Evolutionary conservation across 2,888 invertebrate genomes (phyloP).

Genomic region (Notodonta ziczac): DNA sequence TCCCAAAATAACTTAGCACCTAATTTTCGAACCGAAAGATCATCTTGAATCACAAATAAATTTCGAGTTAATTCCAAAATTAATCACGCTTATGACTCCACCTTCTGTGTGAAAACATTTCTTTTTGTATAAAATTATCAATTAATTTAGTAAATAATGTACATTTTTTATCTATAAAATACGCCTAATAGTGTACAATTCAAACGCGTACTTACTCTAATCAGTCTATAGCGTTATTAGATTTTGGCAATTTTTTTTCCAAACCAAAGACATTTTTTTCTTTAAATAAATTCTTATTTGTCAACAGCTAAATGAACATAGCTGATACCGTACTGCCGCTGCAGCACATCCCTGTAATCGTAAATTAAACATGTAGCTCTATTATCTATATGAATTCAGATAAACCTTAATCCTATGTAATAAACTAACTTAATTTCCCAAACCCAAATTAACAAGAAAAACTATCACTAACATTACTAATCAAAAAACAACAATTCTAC

Average conservation of each 20-base stretch:
- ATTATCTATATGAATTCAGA: constrained; percentile 81
- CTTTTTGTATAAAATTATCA: constrained; percentile 61
- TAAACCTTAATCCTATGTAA: constrained; percentile 79
- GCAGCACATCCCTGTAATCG: constrained; percentile 84
- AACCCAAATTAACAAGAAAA: constrained; percentile 84
- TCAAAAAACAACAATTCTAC: constrained; percentile 81
- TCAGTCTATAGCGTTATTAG: constrained; percentile 84
- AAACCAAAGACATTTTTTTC: constrained; percentile 57
- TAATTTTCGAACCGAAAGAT: constrained; percentile 65
- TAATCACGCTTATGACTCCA: constrained; percentile 68
- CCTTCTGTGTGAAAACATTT: constrained; percentile 52
- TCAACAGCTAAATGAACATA: constrained; percentile 51
- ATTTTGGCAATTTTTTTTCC: constrained; percentile 74
- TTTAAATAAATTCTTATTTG: constrained; percentile 69
- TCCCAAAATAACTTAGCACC: constrained; percentile 74
- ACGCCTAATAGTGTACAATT: constrained; percentile 84
- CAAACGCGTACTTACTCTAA: constrained; percentile 82
- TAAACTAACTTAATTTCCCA: constrained; percentile 81
- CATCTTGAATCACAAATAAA: constrained; percentile 70
- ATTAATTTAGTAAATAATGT: constrained; percentile 80
- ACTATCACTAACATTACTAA: constrained; percentile 74
- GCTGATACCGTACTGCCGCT: constrained; percentile 68
- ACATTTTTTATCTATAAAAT: constrained; percentile 77
- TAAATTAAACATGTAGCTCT: constrained; percentile 78
- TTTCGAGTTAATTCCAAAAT: constrained; percentile 72